These are phyloP conservation scores for Anticlea derivata DNA, from an alignment of 2,888 invertebrate species.

Conservation along the genomic window DNA sequence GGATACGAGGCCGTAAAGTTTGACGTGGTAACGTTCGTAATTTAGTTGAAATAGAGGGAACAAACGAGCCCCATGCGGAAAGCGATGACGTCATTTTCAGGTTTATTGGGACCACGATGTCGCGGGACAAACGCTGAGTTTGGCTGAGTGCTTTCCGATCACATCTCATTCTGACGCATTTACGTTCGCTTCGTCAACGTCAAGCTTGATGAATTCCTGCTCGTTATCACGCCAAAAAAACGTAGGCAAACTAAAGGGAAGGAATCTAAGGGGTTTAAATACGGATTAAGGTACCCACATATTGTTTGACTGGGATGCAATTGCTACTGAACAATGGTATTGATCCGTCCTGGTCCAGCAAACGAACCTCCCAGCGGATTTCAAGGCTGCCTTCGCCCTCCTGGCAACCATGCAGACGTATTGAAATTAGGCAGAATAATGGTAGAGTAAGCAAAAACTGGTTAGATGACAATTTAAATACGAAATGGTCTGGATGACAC, in stretches of 20 bases:
- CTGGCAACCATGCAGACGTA: conserved; percentile 23
- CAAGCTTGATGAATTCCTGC: no score
- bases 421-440: neutral
- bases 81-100: conserved; percentile 23
- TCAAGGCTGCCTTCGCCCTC: conserved; percentile 30
- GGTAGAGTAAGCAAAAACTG: no score
- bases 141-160: conserved; percentile 12
- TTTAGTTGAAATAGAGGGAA: conserved; percentile 11
- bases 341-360: conserved; percentile 23
- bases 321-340: conserved; percentile 27
- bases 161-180: conserved; percentile 7
- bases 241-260: conserved; percentile 15
- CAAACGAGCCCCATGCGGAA: conserved; percentile 2
- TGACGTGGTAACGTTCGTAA: conserved; percentile 17
- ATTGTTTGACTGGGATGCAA: conserved; percentile 28
- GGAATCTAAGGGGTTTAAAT: conserved; percentile 17
- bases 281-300: conserved; percentile 26
- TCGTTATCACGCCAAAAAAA: conserved; percentile 9
- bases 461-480: no score
- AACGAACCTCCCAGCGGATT: conserved; percentile 28
- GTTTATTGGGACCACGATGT: conserved; percentile 11
- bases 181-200: neutral
- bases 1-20: conserved; percentile 9
- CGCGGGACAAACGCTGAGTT: conserved; percentile 3
- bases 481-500: no score